Evolutionary conservation across 2,888 invertebrate genomes (phyloP), one percentile per base, ranked within the genome.

Genomic region (Glaucopsyche alexis): DNA sequence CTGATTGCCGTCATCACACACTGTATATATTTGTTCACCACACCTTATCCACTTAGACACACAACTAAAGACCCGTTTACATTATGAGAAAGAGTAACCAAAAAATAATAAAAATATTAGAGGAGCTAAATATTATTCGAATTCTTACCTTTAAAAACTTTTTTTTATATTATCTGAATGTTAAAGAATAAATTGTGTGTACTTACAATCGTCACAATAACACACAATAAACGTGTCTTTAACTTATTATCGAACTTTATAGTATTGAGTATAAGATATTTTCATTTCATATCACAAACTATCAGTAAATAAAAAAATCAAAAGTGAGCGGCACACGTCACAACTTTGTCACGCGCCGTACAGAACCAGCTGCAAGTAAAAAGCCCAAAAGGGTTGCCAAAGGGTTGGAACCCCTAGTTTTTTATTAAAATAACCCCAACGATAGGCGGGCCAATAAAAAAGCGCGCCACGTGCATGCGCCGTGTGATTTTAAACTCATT

Each of bases 401-500:
- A 90, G 91, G 89, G 91, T 91, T 90, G 82, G 81, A 45, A 80
- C 81, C 86, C 88, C 85, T 81, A 80, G 78, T 82, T 82, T 79
- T 81, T 81, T 79, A 80, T 78, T 76, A 73, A 72, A 74, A 71
- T 67, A 82, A 82, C 86, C 88, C 88, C 87, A 79, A 87, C 84
- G 84, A 84, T 84, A 85, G 87, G 86, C 87, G 47, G 47, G 80
- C 92, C 92, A 93, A 93, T 93, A 90, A 90, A 89, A 90, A 88
- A 80, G 84, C 78, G 16, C 83, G 84, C 78, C 84, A 80, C 91
- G 92, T 91, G 91, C 93, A 92, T 93, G 93, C 93, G 92, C 93
- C 84, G 81, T 88, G 83, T 85, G 87, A 89, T 90, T 92, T 92
- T 91, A 91, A 93, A 91, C 85, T 89, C 87, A 91, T 93, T 92